Evolutionary conservation across 2,888 invertebrate species (phyloP), one percentile per base, ranked within the genome.

Genomic region (Andrena haemorrhoa): DNA sequence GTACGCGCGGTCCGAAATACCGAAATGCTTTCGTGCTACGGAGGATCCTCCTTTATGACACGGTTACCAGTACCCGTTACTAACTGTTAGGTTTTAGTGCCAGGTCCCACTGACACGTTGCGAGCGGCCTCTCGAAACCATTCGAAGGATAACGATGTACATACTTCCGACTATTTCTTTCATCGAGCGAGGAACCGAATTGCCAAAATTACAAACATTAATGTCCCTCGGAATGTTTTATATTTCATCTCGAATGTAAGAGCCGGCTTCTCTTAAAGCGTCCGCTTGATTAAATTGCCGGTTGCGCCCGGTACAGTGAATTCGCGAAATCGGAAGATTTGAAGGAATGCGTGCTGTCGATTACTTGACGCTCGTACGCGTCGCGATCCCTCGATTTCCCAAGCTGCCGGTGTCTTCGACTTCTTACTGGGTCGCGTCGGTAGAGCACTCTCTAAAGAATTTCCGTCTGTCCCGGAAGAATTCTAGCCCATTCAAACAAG

Each of bases 11-110:
- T 75, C 76, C 80, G 79, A 82, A 87, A 86, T 86, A 84, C 84
- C 79, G 75, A 83, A 86, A 87, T 81, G 85, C 82, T 81, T 85
- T 80, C 75, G 82, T 78, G 79, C 82, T 70, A 79, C 79, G 51
- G 81, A 84, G 83, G 82, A 87, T 85, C 79, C 82, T 85, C 86
- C 81, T 89, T 89, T 89, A 89, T 88, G 88, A 87, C 85, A 88
- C 88, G 85, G 85, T 87, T 88, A 86, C 79, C 81, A 84, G 79
- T 86, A 87, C 85, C 88, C 85, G 86, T 86, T 85, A 85, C 81
- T 82, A 80, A 85, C 85, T 88, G 83, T 88, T 85, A 82, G 83
- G 81, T 87, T 88, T 89, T 85, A 88, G 83, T 89, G 85, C 82
- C 83, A 83, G 85, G 85, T 83, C 80, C 85, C 83, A 85, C 85